These are phyloP conservation scores for Potamilus streckersoni DNA, from an alignment of 1,140 invertebrate species.

Conservation along the genomic window DNA sequence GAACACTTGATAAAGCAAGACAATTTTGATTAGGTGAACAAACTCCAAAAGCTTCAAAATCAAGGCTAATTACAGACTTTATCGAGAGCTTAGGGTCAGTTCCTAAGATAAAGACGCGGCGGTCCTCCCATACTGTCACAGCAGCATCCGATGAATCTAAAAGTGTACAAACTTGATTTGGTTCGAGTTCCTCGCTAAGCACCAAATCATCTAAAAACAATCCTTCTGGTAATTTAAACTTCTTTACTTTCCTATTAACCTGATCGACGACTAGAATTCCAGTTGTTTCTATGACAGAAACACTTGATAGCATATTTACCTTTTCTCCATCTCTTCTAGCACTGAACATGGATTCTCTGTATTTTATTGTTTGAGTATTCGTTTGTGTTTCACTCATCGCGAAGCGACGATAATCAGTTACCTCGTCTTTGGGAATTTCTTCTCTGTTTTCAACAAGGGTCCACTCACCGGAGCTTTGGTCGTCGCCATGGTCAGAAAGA, in stretches of 20 bases:
- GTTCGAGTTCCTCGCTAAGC: conserved; percentile 3
- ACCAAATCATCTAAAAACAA: conserved; percentile 15
- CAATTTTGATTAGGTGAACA: conserved; percentile 1
- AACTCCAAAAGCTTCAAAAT: conserved; percentile 22
- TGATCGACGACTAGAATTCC: conserved; percentile 20
- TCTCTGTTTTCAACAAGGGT: too few relatives aligned
- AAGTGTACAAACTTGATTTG: conserved; percentile 19
- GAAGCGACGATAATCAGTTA: too few relatives aligned
- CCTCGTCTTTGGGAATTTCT: too few relatives aligned
- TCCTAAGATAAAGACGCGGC: conserved; percentile 7
- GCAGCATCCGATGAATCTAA: conserved; percentile 8
- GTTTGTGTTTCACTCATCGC: too few relatives aligned
- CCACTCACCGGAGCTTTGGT: too few relatives aligned
- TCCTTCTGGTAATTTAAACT: conserved; percentile 32
- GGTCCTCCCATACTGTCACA: conserved; percentile 21
- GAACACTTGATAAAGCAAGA: conserved; percentile 17
- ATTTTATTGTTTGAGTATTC: too few relatives aligned
- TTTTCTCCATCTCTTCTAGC: conserved; percentile 15
- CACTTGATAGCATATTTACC: conserved; percentile 18
- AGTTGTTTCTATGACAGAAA: conserved; percentile 12
- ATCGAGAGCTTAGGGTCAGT: conserved; percentile 16
- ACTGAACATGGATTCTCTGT: not conserved
- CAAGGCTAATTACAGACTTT: conserved; percentile 5
- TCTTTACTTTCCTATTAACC: conserved; percentile 25
- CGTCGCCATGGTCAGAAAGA: too few relatives aligned